These are phyloP conservation scores for Drosophila hamatofila DNA, from an alignment of 2,888 invertebrate genomes.

Conservation along the genomic window DNA sequence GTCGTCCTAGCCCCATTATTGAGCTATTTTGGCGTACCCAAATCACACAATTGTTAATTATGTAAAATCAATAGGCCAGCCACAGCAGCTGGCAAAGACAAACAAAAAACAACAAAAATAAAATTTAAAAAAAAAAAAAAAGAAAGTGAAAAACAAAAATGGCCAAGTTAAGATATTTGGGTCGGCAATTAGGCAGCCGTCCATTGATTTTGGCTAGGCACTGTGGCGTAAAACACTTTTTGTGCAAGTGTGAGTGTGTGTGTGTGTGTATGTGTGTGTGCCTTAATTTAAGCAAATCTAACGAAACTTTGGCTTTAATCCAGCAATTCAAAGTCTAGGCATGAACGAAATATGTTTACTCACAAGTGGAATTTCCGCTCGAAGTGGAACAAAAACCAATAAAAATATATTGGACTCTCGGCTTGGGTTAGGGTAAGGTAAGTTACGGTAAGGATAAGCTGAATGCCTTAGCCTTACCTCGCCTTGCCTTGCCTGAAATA, in stretches of 20 bases:
- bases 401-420: slow-evolving; percentile 24
- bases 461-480: slow-evolving; percentile 8
- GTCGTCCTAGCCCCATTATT: slow-evolving; percentile 13
- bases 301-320: slow-evolving; percentile 51
- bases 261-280: neutral
- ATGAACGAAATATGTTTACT: slow-evolving; percentile 24
- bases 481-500: slow-evolving; percentile 13
- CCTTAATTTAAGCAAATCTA: slow-evolving; percentile 39
- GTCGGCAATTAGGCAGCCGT: slow-evolving; percentile 12
- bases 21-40: slow-evolving; percentile 44
- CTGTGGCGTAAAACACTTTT: slow-evolving; percentile 44
- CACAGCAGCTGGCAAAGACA: slow-evolving; percentile 3
- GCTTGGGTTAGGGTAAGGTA: slow-evolving; percentile 4
- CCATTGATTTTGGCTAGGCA: slow-evolving; percentile 63
- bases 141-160: slow-evolving; percentile 6
- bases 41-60: slow-evolving; percentile 61
- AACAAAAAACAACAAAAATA: slow-evolving; percentile 7
- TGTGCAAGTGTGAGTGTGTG: neutral
- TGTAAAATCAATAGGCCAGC: slow-evolving; percentile 66
- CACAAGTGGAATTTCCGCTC: slow-evolving; percentile 24
- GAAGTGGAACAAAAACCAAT: slow-evolving; percentile 7
- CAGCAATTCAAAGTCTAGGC: slow-evolving; percentile 30
- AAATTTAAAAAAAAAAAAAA: neutral
- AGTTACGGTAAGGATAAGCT: neutral
- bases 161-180: slow-evolving; percentile 21